These are phyloP conservation scores for Coptotermes formosanus DNA, from an alignment of 1,140 invertebrate species.

Conservation along the genomic window DNA sequence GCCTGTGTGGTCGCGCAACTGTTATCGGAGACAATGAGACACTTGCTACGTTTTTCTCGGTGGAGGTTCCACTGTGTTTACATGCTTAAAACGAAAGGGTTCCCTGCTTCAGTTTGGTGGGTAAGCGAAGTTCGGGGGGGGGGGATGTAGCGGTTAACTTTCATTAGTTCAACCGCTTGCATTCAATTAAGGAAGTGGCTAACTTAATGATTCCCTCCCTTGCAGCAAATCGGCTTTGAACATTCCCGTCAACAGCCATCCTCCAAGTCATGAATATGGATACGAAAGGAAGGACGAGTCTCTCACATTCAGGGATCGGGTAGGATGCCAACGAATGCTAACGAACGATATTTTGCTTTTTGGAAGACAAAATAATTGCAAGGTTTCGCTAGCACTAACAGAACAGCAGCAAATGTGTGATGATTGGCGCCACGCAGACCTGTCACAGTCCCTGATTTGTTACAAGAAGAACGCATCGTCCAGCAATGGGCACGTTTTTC, in stretches of 20 bases:
- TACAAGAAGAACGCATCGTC: too few species aligned
- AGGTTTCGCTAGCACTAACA: too few species aligned
- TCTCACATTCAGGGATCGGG: neutral
- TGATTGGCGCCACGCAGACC: too few species aligned
- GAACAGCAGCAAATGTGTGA: too few species aligned
- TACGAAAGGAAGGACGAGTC: neutral
- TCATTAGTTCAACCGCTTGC: neutral
- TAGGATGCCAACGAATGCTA: neutral
- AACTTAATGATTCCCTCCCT: neutral
- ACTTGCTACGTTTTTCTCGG: neutral
- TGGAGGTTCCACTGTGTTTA: neutral
- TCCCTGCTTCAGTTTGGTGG: neutral
- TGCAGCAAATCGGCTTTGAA: slow-evolving; percentile 11
- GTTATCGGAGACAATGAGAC: neutral
- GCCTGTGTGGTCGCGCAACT: too few species aligned
- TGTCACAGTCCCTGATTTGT: too few species aligned
- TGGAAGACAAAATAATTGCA: too few species aligned
- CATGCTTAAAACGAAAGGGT: neutral
- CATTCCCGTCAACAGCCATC: neutral
- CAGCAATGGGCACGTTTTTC: too few species aligned
- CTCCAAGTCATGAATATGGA: neutral
- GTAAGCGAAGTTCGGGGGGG: neutral
- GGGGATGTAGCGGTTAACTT: neutral
- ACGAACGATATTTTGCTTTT: neutral
- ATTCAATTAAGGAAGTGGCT: slow-evolving; percentile 15